Conservation (phyloP, 1,140 invertebrate species). For the Eciton burchellii region DNA sequence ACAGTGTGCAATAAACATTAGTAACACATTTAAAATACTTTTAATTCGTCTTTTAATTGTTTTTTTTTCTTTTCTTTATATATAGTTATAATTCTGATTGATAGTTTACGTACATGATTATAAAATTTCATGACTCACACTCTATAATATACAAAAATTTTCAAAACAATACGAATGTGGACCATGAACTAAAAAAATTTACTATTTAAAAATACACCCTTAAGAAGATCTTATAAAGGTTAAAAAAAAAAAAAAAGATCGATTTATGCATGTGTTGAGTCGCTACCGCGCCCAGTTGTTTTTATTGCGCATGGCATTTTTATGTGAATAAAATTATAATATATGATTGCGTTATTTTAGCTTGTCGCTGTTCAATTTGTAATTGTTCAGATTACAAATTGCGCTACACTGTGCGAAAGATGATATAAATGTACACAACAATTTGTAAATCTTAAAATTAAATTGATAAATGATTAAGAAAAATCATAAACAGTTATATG, state of each 20-base stretch:
- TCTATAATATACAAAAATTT: slow-evolving; percentile 1
- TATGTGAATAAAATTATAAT: neutral
- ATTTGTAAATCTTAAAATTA: slow-evolving; percentile 15
- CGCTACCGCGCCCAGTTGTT: neutral
- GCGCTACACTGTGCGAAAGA: neutral
- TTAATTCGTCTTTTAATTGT: neutral
- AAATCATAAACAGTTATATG: neutral
- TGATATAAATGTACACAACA: neutral
- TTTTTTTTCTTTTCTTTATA: neutral
- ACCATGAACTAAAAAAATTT: neutral
- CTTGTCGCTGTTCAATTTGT: neutral
- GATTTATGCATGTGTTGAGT: no score
- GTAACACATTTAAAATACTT: slow-evolving; percentile 14
- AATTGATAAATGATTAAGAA: slow-evolving; percentile 1
- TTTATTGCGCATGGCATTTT: neutral
- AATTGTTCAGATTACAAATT: neutral
- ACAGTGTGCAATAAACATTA: slow-evolving; percentile 7
- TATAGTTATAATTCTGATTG: slow-evolving; percentile 21
- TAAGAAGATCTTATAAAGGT: no score
- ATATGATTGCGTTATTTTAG: neutral
- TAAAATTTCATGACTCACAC: neutral
- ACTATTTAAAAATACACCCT: neutral
- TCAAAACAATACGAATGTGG: neutral
- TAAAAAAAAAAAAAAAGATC: no score
- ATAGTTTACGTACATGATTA: slow-evolving; percentile 14